Conservation (phyloP, 2,113 vertebrate genomes). For the Otis tarda region DNA sequence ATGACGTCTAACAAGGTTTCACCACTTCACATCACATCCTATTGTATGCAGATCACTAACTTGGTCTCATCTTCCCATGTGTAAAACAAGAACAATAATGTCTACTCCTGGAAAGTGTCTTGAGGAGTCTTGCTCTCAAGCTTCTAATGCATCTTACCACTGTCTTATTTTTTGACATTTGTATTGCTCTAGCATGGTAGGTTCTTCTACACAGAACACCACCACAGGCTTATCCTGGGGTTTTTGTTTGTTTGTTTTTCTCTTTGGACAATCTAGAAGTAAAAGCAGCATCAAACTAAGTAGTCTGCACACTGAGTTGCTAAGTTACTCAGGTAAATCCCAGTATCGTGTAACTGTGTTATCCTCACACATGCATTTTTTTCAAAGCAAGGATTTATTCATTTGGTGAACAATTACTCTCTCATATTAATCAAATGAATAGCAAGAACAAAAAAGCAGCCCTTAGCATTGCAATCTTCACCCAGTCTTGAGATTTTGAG, state of each 20-base stretch:
- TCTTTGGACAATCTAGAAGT: background rate
- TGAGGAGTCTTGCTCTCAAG: background rate
- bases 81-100: background rate
- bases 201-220: background rate
- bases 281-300: background rate
- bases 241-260: background rate
- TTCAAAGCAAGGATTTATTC: background rate
- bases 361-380: background rate
- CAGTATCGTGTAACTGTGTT: background rate
- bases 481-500: background rate
- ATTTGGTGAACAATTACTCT: background rate
- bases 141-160: background rate
- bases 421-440: background rate
- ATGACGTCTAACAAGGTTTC: background rate
- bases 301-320: background rate
- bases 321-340: background rate
- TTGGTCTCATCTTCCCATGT: fast-evolving
- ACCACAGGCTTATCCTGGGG: background rate
- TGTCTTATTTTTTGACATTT: background rate
- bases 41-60: background rate
- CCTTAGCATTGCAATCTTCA: background rate
- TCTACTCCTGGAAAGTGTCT: fast-evolving
- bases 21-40: background rate
- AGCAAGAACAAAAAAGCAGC: background rate
- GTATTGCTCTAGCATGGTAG: background rate